These are phyloP conservation scores for Calameuta pallipes DNA, from an alignment of 2,888 invertebrate genomes.

Conservation along the genomic window DNA sequence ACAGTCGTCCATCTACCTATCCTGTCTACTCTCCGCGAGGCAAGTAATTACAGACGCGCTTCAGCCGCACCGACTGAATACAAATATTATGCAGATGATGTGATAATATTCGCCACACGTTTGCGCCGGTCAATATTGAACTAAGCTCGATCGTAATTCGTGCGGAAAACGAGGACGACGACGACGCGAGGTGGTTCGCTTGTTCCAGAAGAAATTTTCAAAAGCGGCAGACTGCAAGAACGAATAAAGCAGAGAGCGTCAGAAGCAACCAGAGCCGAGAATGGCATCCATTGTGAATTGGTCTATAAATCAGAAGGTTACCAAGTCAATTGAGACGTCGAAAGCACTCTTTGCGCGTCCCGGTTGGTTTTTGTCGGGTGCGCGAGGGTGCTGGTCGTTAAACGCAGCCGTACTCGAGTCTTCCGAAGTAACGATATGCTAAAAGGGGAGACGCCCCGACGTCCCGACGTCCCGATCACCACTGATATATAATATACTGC, in stretches of 20 bases:
- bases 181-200: no score
- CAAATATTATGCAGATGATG: conserved; percentile 62
- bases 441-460: conserved; percentile 37
- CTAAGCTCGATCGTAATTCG: conserved; percentile 55
- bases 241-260: background rate
- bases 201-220: no score
- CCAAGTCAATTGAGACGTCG: conserved; percentile 60
- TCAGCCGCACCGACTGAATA: conserved; percentile 59
- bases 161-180: conserved; percentile 27
- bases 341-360: conserved; percentile 52
- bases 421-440: conserved; percentile 61
- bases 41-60: conserved; percentile 62
- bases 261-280: background rate
- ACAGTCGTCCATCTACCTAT: background rate
- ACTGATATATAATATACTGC: conserved; percentile 26
- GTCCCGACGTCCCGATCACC: conserved; percentile 11
- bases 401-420: conserved; percentile 60
- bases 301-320: conserved; percentile 54
- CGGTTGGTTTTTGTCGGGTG: conserved; percentile 32
- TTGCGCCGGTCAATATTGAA: conserved; percentile 61
- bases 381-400: conserved; percentile 50
- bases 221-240: no score
- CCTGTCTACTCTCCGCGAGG: background rate
- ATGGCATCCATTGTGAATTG: conserved; percentile 26
- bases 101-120: conserved; percentile 63